A percentile compares a stretch with the other conserved stretches of the same genome.
phyloP scores from a whole-genome alignment of 1,140 invertebrate genomes.

The Grapholita molesta region DNA sequence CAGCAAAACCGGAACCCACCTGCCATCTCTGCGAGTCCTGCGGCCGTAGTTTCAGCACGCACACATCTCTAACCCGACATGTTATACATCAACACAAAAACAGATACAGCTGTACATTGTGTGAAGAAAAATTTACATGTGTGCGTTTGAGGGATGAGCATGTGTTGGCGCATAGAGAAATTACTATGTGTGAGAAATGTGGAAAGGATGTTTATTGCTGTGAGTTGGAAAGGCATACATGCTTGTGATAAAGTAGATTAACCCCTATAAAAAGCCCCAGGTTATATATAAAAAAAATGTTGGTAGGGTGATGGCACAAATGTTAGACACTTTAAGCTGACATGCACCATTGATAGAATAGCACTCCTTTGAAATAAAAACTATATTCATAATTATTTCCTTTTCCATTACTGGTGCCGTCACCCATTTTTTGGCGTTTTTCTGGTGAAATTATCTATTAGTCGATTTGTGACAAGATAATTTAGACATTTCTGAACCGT shows the following conservation, averaged over 20 bases:
- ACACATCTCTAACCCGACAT: conserved; percentile 44
- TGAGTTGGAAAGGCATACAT: conserved; percentile 44
- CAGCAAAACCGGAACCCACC: conserved; percentile 27
- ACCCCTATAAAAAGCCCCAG: too few species aligned
- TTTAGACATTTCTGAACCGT: background rate
- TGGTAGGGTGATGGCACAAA: too few species aligned
- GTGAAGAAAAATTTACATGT: conserved; percentile 36
- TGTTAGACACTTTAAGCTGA: too few species aligned
- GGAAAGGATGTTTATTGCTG: conserved; percentile 44
- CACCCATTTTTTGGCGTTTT: too few species aligned
- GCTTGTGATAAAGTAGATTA: conserved; percentile 22
- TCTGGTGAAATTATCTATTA: too few species aligned
- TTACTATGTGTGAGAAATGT: conserved; percentile 60
- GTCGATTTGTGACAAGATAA: too few species aligned
- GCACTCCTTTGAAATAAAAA: too few species aligned
- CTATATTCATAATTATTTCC: too few species aligned
- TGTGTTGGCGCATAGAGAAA: conserved; percentile 39
- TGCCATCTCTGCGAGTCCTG: conserved; percentile 63
- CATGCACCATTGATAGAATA: too few species aligned
- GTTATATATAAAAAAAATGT: too few species aligned
- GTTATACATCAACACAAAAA: conserved; percentile 39
- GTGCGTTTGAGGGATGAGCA: conserved; percentile 39
- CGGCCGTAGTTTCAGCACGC: conserved; percentile 53
- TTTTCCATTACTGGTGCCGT: too few species aligned
- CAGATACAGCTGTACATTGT: conserved; percentile 39